Evolutionary conservation across 2,797 vertebrate genomes (phyloP).

Genomic region (Heliangelus exortis): DNA sequence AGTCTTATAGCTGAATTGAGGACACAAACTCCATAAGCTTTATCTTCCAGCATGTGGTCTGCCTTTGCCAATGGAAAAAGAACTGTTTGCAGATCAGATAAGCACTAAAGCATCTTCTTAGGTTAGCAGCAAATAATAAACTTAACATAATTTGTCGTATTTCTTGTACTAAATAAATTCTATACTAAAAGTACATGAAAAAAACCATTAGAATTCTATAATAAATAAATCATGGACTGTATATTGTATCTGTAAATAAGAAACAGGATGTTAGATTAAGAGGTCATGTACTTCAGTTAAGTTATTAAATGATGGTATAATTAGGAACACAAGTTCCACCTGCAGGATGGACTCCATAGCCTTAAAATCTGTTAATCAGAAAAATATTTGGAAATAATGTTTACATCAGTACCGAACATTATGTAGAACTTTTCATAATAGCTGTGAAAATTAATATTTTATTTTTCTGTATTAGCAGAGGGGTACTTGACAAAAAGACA

Average conservation of each 20-base stretch:
- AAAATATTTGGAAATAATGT: neutral
- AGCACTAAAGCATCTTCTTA: slow-evolving; percentile 1
- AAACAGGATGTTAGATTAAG: neutral
- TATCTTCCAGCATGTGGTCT: slow-evolving; percentile 5
- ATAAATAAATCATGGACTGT: neutral
- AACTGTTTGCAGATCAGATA: neutral
- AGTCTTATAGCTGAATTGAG: slow-evolving; percentile 16
- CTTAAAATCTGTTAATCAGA: neutral
- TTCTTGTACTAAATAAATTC: neutral
- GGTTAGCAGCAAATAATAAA: slow-evolving; percentile 13
- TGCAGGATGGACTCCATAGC: neutral
- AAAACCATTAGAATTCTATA: neutral
- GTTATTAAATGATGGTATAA: neutral
- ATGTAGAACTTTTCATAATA: neutral
- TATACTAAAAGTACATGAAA: neutral
- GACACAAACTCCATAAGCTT: slow-evolving; percentile 14
- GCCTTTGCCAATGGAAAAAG: neutral
- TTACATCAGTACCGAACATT: neutral
- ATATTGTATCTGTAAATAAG: neutral
- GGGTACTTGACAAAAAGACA: too few relatives aligned
- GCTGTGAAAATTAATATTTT: neutral
- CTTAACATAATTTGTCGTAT: neutral
- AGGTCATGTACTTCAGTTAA: neutral
- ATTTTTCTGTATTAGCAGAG: too few relatives aligned
- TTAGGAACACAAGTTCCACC: neutral